A percentile compares a stretch with the other conserved stretches of the same genome.
Conservation (phyloP, 2,113 vertebrate genomes). For the Maylandia zebra region DNA sequence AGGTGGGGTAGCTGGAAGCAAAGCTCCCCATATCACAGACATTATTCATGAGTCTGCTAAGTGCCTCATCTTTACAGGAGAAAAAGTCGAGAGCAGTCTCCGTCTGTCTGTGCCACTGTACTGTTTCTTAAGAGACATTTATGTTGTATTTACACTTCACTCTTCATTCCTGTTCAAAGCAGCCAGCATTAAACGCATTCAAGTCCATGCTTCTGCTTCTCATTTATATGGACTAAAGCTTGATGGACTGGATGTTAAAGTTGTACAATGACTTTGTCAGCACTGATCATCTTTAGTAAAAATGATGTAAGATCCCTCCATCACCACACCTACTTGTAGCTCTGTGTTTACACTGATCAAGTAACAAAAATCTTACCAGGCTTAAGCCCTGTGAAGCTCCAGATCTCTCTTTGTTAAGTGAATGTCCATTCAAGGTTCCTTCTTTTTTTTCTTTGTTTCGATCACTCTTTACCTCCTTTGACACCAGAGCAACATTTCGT, state of each 20-base stretch:
- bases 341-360: not conserved
- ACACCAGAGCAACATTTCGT: not conserved
- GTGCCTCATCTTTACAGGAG: slow-evolving; percentile 10
- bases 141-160: not conserved
- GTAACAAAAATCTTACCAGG: not conserved
- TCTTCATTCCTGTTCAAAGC: not conserved
- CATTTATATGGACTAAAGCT: not conserved
- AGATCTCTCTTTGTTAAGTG: not conserved
- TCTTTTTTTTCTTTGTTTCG: not conserved
- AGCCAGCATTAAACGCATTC: not conserved
- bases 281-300: not conserved
- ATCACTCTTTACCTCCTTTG: not conserved
- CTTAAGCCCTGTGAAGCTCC: not conserved
- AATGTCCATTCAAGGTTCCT: not conserved
- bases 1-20: not conserved
- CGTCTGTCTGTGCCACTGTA: not conserved
- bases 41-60: slow-evolving; percentile 40
- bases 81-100: not conserved
- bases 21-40: not conserved
- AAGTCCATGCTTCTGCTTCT: not conserved
- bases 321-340: not conserved
- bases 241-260: not conserved
- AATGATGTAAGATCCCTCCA: not conserved
- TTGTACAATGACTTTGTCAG: not conserved
- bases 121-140: not conserved